phyloP scores from a whole-genome alignment of 2,113 vertebrate species.

The Sardina pilchardus region DNA sequence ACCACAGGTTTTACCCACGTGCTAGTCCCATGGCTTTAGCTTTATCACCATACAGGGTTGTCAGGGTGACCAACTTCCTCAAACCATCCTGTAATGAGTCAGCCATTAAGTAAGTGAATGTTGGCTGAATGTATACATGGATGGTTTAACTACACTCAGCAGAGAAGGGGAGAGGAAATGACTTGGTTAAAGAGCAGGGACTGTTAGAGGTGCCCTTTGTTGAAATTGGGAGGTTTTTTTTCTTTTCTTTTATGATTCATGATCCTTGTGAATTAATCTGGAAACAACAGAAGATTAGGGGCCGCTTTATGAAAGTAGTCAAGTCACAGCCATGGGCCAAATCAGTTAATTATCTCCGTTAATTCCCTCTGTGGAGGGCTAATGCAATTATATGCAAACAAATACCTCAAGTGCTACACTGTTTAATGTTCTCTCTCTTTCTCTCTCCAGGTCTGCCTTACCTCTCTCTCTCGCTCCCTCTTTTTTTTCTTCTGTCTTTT shows the following conservation, averaged over 20 bases:
- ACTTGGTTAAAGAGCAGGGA: not conserved
- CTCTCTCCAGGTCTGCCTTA: conserved; percentile 29
- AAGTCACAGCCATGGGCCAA: conserved; percentile 68
- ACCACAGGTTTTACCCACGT: not conserved
- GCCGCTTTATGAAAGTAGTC: conserved; percentile 54
- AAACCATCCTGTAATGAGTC: not conserved
- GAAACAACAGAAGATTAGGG: conserved; percentile 55
- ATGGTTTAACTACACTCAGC: not conserved
- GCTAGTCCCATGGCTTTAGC: not conserved
- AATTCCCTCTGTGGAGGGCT: conserved; percentile 64
- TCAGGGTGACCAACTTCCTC: conserved; percentile 30
- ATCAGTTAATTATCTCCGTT: conserved; percentile 68
- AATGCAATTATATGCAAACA: conserved; percentile 69
- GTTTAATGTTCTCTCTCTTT: conserved; percentile 35
- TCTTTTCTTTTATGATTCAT: conserved; percentile 29
- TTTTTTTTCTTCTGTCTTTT: conserved; percentile 39
- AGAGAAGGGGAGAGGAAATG: not conserved
- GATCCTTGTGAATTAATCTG: conserved; percentile 54
- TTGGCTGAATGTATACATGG: not conserved
- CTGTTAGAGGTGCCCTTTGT: not conserved
- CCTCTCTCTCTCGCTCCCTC: conserved; percentile 13
- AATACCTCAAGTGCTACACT: conserved; percentile 61
- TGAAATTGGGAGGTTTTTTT: not conserved
- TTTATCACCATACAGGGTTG: conserved; percentile 9
- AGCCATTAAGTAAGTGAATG: not conserved